phyloP scores from a whole-genome alignment of 2,888 invertebrate genomes.

The Oligia strigilis region DNA sequence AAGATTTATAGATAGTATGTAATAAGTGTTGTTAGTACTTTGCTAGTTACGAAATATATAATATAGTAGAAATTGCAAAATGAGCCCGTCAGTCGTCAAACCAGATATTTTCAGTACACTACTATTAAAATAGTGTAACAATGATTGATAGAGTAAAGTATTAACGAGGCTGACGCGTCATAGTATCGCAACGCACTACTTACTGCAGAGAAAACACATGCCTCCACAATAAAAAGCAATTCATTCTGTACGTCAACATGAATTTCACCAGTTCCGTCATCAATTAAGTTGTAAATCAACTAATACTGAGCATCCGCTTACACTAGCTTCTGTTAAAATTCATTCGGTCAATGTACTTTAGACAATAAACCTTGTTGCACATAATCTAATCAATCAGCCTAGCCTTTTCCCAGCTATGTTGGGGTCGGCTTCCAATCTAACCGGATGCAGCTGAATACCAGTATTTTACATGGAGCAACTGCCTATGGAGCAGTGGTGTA shows the following conservation, averaged over 20 bases:
- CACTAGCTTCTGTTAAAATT: not conserved
- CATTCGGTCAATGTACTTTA: not conserved
- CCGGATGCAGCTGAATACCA: not conserved
- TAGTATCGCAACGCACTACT: constrained; percentile 42
- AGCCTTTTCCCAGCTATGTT: not conserved
- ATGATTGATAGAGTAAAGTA: constrained; percentile 41
- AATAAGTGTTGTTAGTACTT: not conserved
- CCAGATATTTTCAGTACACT: constrained; percentile 19
- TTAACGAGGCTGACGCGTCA: constrained; percentile 51
- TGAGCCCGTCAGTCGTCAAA: not conserved
- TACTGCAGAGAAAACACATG: constrained; percentile 46
- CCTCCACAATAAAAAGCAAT: constrained; percentile 34
- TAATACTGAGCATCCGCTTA: constrained; percentile 10
- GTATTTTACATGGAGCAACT: not conserved
- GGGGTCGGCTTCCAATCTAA: not conserved
- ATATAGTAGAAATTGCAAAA: not conserved
- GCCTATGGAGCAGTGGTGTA: too few relatives aligned
- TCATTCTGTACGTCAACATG: constrained; percentile 48
- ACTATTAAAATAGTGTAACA: constrained; percentile 14
- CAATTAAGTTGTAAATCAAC: constrained; percentile 42
- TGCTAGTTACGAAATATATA: not conserved
- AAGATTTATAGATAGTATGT: not conserved
- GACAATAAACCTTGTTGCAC: not conserved
- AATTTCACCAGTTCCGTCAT: constrained; percentile 46
- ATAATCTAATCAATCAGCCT: not conserved